Conservation (phyloP, 1,140 invertebrate genomes). For the Arion vulgaris region DNA sequence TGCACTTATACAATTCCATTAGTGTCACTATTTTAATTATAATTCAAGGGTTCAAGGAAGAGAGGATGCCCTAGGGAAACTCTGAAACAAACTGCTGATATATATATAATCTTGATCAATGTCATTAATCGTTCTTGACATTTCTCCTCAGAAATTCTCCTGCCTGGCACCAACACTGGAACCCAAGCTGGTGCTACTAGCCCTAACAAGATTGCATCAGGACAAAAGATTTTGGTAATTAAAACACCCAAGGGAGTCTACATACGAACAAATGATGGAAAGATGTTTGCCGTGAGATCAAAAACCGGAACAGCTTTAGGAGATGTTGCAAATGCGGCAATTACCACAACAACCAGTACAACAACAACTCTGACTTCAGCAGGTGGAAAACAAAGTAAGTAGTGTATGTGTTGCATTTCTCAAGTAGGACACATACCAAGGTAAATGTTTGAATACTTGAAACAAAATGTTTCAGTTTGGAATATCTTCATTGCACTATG, state of each 20-base stretch:
- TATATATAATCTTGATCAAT: too few relatives aligned
- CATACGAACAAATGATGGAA: slow-evolving; percentile 94
- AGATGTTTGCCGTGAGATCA: slow-evolving; percentile 89
- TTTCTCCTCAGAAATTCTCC: slow-evolving; percentile 83
- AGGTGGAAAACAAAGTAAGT: slow-evolving; percentile 28
- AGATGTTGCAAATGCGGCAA: slow-evolving; percentile 26
- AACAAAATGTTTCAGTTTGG: too few relatives aligned
- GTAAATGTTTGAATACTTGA: too few relatives aligned
- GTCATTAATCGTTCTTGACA: too few relatives aligned
- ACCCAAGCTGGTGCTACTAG: slow-evolving; percentile 83
- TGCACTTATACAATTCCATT: too few relatives aligned
- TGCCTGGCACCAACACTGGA: slow-evolving; percentile 83
- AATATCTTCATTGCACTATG: too few relatives aligned
- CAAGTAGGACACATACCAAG: too few relatives aligned
- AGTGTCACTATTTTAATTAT: too few relatives aligned
- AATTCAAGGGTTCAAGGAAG: too few relatives aligned
- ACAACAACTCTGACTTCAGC: slow-evolving; percentile 41
- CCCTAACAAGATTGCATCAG: slow-evolving; percentile 82
- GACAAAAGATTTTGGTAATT: slow-evolving; percentile 92
- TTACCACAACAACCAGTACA: slow-evolving; percentile 46
- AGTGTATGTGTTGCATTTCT: neutral
- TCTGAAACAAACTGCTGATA: too few relatives aligned
- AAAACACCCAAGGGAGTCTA: slow-evolving; percentile 96
- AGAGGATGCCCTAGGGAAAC: too few relatives aligned
- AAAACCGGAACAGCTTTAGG: slow-evolving; percentile 41